Conservation (phyloP, 2,888 invertebrate species). For the Platerodrilus igneus region DNA sequence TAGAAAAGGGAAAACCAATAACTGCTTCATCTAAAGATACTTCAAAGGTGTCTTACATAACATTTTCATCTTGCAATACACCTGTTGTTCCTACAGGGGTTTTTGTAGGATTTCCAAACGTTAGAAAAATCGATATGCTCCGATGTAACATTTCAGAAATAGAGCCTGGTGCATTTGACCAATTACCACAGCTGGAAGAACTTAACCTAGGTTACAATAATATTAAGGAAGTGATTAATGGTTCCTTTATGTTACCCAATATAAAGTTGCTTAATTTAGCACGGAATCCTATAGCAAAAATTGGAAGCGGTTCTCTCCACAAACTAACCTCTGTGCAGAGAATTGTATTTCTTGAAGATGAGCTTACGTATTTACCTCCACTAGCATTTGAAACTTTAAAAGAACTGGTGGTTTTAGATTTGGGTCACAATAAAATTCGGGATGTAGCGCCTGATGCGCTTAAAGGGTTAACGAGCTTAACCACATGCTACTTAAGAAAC, state of each 20-base stretch:
- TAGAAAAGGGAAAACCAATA: too few relatives aligned
- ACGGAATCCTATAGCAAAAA: background rate
- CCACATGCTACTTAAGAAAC: conserved; percentile 1
- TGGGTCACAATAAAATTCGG: conserved; percentile 3
- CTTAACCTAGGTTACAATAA: too few relatives aligned
- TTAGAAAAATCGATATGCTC: conserved; percentile 6
- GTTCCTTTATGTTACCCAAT: too few relatives aligned
- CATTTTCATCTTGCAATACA: too few relatives aligned
- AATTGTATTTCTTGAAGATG: too few relatives aligned
- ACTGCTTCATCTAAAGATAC: too few relatives aligned
- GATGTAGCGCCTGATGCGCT: background rate
- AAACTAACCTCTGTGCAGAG: background rate
- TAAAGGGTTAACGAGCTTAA: background rate
- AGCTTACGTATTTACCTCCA: too few relatives aligned
- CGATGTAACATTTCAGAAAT: background rate
- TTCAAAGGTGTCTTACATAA: too few relatives aligned
- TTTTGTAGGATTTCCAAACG: background rate
- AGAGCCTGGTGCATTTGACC: conserved; percentile 12
- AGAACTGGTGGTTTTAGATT: too few relatives aligned
- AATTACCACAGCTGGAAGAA: conserved; percentile 3
- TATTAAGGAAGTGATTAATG: too few relatives aligned
- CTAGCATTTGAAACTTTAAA: too few relatives aligned
- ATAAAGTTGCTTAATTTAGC: conserved; percentile 3
- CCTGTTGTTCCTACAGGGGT: conserved; percentile 6
- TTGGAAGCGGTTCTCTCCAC: conserved; percentile 1